Evolutionary conservation across 2,888 invertebrate genomes (phyloP).

Genomic region (Heteropelma amictum): DNA sequence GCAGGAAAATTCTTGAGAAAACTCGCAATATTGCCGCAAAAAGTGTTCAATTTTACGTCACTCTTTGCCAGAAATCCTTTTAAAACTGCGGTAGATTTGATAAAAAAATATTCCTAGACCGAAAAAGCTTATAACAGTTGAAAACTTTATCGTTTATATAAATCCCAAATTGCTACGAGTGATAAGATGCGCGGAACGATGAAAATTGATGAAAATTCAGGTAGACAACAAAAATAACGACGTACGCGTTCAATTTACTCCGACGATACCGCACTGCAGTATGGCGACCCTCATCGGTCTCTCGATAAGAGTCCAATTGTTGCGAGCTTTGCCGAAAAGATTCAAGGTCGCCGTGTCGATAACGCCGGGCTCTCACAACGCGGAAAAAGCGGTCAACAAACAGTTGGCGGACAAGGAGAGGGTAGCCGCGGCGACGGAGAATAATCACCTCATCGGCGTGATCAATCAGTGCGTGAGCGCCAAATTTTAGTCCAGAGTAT

Average conservation of each 20-base stretch:
- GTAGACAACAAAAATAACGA: slow-evolving; percentile 87
- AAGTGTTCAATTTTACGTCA: no score
- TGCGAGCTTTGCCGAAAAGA: slow-evolving; percentile 89
- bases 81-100: no score
- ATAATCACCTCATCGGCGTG: slow-evolving; percentile 92
- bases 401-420: slow-evolving; percentile 98
- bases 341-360: slow-evolving; percentile 94
- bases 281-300: slow-evolving; percentile 98
- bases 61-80: no score
- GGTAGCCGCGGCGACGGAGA: slow-evolving; percentile 98
- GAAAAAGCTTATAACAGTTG: no score
- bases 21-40: no score
- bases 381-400: slow-evolving; percentile 96
- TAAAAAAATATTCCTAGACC: no score
- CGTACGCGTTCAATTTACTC: slow-evolving; percentile 92
- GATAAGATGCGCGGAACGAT: no score
- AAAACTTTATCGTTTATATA: no score
- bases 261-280: slow-evolving; percentile 99
- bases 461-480: slow-evolving; percentile 92
- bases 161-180: no score
- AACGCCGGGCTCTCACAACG: slow-evolving; percentile 94
- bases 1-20: no score
- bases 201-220: slow-evolving; percentile 65
- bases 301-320: slow-evolving; percentile 93
- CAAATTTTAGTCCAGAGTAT: slow-evolving; percentile 14